Evolutionary conservation across 1,140 invertebrate species (phyloP).

Genomic region (Globodera rostochiensis): DNA sequence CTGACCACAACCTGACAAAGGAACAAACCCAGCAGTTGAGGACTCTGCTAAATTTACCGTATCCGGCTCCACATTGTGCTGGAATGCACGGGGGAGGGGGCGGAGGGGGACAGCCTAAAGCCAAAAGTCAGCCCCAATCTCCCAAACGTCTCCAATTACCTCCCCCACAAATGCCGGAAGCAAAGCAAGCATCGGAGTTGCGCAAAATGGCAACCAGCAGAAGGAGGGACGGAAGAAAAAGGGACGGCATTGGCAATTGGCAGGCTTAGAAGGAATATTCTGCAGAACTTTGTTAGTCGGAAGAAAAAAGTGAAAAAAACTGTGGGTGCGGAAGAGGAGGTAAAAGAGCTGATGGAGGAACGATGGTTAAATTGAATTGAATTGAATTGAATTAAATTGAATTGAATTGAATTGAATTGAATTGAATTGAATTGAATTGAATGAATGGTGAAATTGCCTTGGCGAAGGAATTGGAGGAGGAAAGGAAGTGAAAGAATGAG

Average conservation of each 20-base stretch:
- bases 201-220: conserved; percentile 26
- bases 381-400: not conserved
- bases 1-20: conserved; percentile 40
- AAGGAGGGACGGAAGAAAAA: not conserved
- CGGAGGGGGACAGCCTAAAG: conserved; percentile 21
- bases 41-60: conserved; percentile 21
- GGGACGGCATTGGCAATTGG: not conserved
- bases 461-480: not conserved
- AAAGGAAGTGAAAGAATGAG: not conserved
- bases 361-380: not conserved
- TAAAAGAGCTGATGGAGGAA: not conserved
- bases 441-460: conserved; percentile 10
- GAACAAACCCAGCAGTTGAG: not conserved
- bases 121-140: not conserved
- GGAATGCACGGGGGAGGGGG: conserved; percentile 29
- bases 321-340: not conserved
- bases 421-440: not conserved
- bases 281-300: not conserved
- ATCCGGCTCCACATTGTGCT: conserved; percentile 36
- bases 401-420: not conserved
- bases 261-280: not conserved
- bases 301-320: not conserved
- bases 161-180: conserved; percentile 48
- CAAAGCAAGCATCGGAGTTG: conserved; percentile 48
- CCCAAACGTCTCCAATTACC: conserved; percentile 23